phyloP scores from a whole-genome alignment of 1,140 invertebrate genomes.

The Dendroctonus ponderosae region DNA sequence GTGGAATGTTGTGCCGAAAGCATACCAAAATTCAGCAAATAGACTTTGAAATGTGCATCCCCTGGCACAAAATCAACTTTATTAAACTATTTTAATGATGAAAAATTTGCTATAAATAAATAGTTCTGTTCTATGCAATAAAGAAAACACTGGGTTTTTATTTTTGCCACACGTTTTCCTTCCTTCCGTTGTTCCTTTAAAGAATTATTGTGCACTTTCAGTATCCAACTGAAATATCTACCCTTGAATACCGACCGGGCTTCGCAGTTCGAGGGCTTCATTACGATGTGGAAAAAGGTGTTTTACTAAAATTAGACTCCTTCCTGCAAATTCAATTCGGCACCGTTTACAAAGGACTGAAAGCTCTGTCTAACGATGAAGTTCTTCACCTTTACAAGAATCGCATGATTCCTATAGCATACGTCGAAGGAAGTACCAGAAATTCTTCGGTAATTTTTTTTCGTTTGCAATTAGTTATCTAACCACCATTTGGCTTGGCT shows the following conservation, averaged over 20 bases:
- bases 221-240: slow-evolving; percentile 86
- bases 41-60: too few relatives aligned
- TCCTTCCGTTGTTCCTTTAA: too few relatives aligned
- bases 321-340: slow-evolving; percentile 96
- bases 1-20: too few relatives aligned
- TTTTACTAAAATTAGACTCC: slow-evolving; percentile 93
- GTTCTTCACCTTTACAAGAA: slow-evolving; percentile 85
- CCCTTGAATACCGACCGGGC: slow-evolving; percentile 80
- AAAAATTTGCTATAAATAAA: too few relatives aligned
- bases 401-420: slow-evolving; percentile 77
- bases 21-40: too few relatives aligned
- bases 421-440: slow-evolving; percentile 67
- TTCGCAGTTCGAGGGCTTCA: slow-evolving; percentile 93
- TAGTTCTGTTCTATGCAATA: too few relatives aligned
- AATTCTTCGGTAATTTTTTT: slow-evolving; percentile 40
- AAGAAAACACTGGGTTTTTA: too few relatives aligned
- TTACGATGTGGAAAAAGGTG: slow-evolving; percentile 93
- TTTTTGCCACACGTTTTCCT: too few relatives aligned
- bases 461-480: too few relatives aligned
- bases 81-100: too few relatives aligned
- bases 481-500: too few relatives aligned
- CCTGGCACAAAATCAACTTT: too few relatives aligned
- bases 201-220: slow-evolving; percentile 48
- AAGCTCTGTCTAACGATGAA: slow-evolving; percentile 79
- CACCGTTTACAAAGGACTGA: slow-evolving; percentile 87